Conservation (phyloP, 2,797 vertebrate species). For the Schizopygopsis malacanthus region DNA sequence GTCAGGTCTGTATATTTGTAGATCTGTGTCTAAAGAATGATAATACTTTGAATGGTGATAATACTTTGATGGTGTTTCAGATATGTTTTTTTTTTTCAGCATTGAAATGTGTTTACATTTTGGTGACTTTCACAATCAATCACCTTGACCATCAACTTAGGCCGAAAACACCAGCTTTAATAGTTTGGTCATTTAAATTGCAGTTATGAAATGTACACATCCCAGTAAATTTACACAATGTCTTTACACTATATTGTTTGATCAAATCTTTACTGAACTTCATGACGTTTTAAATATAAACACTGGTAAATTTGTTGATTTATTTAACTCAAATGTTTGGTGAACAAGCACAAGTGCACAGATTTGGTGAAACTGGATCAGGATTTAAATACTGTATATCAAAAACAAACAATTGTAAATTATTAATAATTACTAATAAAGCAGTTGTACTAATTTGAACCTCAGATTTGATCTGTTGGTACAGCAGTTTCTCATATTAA, state of each 20-base stretch:
- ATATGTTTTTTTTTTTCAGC: neutral
- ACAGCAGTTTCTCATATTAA: neutral
- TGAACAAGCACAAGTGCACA: neutral
- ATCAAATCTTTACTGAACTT: constrained; percentile 14
- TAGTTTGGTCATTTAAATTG: neutral
- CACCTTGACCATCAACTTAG: neutral
- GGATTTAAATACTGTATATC: neutral
- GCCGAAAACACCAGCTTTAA: constrained; percentile 8
- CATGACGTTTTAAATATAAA: neutral
- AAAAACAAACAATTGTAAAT: neutral
- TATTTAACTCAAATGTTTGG: neutral
- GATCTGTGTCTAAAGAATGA: constrained; percentile 28
- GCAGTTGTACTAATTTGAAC: neutral
- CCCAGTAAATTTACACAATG: constrained; percentile 1
- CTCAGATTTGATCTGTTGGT: neutral
- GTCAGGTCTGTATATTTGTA: constrained; percentile 29
- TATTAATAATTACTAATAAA: neutral
- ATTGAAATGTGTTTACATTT: neutral
- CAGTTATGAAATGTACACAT: neutral
- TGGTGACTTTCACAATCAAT: neutral
- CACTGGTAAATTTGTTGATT: neutral
- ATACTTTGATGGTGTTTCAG: constrained; percentile 15
- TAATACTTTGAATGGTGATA: neutral
- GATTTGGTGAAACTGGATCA: neutral
- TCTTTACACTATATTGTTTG: constrained; percentile 2